Base-by-base conservation (phyloP, 2,888 invertebrate genomes). In the Drosophila ustulata region DNA sequence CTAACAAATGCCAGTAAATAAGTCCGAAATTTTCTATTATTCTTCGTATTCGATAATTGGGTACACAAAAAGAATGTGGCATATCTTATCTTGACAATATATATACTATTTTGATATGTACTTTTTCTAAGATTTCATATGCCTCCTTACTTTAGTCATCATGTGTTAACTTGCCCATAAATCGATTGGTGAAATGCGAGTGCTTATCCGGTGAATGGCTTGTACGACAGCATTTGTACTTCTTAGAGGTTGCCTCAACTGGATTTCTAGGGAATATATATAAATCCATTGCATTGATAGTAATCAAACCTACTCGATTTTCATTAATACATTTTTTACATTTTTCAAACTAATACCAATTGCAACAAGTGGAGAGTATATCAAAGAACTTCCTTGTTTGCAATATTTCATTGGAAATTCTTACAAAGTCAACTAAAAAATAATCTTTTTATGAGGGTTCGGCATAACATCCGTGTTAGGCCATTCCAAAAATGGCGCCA, bases 21-120 rank as follows among this genome's bases (percentile, higher is more conserved):
- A 43, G 37, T 66, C 39, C 41, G 62, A 56, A 62, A 57, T 46
- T 50, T 52, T 28, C 49, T 45, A 51, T 61, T 64, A 57, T 61
- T 66, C 57, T 39, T 43, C 32, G 39, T n/a, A 47, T 51, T 69
- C 45, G 52, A 59, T 69, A 45, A 56, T 71, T 51, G 62, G 63
- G 59, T 45, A 25, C 52, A 65, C 37, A 28, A 75, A 52, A 78
- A 70, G 75, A 75, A 70, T 65, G 75, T 43, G 80, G 50, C 58
- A 52, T 83, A 88, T 83, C 82, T 83, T 85, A 83, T 83, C 82
- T 63, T 34, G 34, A 32, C 46, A 72, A 65, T 55, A 76, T 62
- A 53, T 53, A 47, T 47, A 53, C 47, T 41, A 49, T 56, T 66
- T 80, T 69, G 67, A 18, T 74, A 53, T 68, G 49, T 57, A 69